phyloP scores from a whole-genome alignment of 2,888 invertebrate genomes.

The Drosophila ustulata region DNA sequence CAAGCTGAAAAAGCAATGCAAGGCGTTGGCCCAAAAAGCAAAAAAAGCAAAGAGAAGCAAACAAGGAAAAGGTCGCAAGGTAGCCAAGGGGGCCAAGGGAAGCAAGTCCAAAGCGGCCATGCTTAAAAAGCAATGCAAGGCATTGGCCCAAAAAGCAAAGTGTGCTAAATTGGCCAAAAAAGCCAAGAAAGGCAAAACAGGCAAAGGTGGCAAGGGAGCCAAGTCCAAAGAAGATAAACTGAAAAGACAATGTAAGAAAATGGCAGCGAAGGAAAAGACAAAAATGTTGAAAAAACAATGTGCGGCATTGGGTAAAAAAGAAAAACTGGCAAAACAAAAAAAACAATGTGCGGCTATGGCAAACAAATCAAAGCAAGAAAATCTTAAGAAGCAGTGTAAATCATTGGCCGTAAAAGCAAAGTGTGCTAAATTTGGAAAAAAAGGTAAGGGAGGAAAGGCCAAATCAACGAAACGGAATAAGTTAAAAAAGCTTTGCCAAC shows the following conservation, averaged over 20 bases:
- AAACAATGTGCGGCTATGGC: conserved; percentile 31
- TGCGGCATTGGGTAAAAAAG: conserved; percentile 2
- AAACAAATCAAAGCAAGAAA: not conserved
- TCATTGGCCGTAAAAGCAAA: not conserved
- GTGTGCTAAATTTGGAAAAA: not conserved
- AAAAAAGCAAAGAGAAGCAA: not conserved
- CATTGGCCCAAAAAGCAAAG: conserved; percentile 10
- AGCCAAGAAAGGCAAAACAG: conserved; percentile 1
- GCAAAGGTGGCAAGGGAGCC: not conserved
- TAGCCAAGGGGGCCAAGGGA: not conserved
- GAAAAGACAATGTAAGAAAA: not conserved
- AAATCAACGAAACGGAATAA: not conserved
- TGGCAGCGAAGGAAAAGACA: conserved; percentile 8
- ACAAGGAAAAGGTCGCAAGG: not conserved
- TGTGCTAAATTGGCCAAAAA: conserved; percentile 9
- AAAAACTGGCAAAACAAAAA: conserved; percentile 1
- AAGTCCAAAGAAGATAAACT: not conserved
- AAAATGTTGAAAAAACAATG: conserved; percentile 8
- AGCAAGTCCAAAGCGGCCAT: conserved; percentile 5
- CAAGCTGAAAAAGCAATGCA: conserved; percentile 2
- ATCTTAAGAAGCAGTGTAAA: not conserved
- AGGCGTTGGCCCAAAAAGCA: not conserved
- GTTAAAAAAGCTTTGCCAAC: conserved; percentile 11
- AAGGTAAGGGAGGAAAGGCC: not conserved
- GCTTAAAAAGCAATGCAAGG: conserved; percentile 1